Percentiles rank a stretch among this genome's conserved stretches.
phyloP scores from a whole-genome alignment of 2,113 vertebrate species.

The Cyphomyrus plagiostoma region DNA sequence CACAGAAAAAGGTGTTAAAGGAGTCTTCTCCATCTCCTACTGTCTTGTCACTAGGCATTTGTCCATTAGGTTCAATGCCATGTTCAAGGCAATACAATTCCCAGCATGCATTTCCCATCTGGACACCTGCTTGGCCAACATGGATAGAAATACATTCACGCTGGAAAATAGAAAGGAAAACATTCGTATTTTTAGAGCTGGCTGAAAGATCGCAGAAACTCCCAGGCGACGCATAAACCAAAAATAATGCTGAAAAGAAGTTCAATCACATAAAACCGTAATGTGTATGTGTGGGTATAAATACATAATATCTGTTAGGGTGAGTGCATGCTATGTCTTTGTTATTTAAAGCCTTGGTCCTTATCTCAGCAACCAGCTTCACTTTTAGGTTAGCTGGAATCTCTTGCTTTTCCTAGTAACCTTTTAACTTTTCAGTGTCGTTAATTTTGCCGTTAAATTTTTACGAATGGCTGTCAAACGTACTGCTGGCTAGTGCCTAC shows the following conservation, averaged over 20 bases:
- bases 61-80: slow-evolving; percentile 62
- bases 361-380: not conserved
- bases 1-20: slow-evolving; percentile 46
- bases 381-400: not conserved
- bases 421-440: not conserved
- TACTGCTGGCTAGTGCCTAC: not conserved
- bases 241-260: too few species aligned
- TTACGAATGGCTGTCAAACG: not conserved
- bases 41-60: slow-evolving; percentile 46
- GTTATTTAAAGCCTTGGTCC: not conserved
- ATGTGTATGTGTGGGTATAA: not conserved
- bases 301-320: not conserved
- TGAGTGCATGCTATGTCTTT: not conserved
- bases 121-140: slow-evolving; percentile 73
- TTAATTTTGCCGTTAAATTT: not conserved
- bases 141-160: slow-evolving; percentile 76
- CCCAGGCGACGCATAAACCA: too few species aligned
- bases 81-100: slow-evolving; percentile 85
- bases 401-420: not conserved
- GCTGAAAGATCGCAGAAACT: not conserved
- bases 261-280: too few species aligned
- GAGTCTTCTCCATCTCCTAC: slow-evolving; percentile 41
- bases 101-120: slow-evolving; percentile 84
- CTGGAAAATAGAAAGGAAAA: slow-evolving; percentile 36
- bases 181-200: not conserved